Percentiles rank a stretch among this genome's conserved stretches.
Evolutionary conservation across 1,140 invertebrate species (phyloP).

Genomic region (Dufourea novaeangliae): DNA sequence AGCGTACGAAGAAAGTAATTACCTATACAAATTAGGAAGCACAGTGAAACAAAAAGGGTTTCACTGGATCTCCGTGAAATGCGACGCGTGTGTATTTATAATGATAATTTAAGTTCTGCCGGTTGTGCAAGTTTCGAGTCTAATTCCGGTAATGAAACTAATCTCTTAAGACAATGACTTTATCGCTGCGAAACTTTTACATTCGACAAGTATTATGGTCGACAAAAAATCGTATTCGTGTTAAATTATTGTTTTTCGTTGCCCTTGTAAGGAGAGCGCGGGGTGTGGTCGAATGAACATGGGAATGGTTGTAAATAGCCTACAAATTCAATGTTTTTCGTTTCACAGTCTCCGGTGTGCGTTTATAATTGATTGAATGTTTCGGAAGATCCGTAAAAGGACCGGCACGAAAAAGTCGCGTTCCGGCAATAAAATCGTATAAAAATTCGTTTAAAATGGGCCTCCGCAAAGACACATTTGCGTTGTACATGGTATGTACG

Average conservation of each 20-base stretch:
- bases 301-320: constrained; percentile 41
- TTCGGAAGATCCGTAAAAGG: constrained; percentile 54
- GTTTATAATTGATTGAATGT: constrained; percentile 30
- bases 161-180: constrained; percentile 1
- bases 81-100: too few relatives aligned
- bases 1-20: not conserved
- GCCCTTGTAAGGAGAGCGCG: constrained; percentile 33
- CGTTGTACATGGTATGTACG: not conserved
- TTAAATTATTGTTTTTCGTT: constrained; percentile 31
- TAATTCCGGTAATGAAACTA: not conserved
- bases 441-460: constrained; percentile 58
- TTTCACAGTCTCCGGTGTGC: constrained; percentile 32
- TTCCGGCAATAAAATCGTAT: constrained; percentile 56
- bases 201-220: constrained; percentile 2
- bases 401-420: constrained; percentile 50
- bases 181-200: constrained; percentile 13
- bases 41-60: constrained; percentile 7
- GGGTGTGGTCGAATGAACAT: constrained; percentile 27
- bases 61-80: not conserved
- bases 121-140: not conserved
- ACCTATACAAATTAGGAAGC: too few relatives aligned
- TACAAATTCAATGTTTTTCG: constrained; percentile 34
- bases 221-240: constrained; percentile 14
- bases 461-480: constrained; percentile 35
- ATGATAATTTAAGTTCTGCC: not conserved